These are phyloP conservation scores for Lumbricus terrestris DNA, from an alignment of 2,888 invertebrate species.

Conservation along the genomic window DNA sequence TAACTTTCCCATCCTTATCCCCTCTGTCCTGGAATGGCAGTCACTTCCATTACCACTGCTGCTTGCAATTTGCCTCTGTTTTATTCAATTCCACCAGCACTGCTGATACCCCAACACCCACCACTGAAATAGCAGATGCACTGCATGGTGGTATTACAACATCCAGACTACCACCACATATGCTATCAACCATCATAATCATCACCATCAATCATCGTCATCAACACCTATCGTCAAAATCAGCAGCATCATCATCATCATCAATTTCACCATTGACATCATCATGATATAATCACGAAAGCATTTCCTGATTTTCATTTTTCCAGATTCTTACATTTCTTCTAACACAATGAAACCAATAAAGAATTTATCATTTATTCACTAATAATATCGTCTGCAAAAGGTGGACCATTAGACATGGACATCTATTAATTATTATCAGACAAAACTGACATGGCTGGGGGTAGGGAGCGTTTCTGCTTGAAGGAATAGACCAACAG, in stretches of 20 bases:
- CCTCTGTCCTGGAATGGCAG: not conserved
- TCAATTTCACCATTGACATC: not conserved
- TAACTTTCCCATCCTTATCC: not conserved
- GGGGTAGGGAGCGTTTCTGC: too few relatives aligned
- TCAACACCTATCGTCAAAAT: not conserved
- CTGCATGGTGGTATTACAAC: not conserved
- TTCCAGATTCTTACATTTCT: too few relatives aligned
- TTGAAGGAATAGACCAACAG: too few relatives aligned
- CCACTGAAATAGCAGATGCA: not conserved
- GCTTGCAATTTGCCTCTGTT: not conserved
- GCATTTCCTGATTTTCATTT: not conserved
- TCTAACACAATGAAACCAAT: not conserved
- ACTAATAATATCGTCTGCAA: not conserved
- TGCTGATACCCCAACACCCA: not conserved
- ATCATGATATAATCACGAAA: not conserved
- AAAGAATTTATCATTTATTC: not conserved
- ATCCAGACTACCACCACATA: not conserved
- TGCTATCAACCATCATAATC: not conserved
- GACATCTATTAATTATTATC: not conserved
- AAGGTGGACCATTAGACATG: not conserved
- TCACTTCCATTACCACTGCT: not conserved
- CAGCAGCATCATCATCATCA: too few relatives aligned
- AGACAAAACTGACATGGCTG: not conserved
- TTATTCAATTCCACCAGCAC: not conserved
- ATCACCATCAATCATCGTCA: not conserved